phyloP scores from a whole-genome alignment of 2,113 vertebrate species.

The Trichechus manatus region DNA sequence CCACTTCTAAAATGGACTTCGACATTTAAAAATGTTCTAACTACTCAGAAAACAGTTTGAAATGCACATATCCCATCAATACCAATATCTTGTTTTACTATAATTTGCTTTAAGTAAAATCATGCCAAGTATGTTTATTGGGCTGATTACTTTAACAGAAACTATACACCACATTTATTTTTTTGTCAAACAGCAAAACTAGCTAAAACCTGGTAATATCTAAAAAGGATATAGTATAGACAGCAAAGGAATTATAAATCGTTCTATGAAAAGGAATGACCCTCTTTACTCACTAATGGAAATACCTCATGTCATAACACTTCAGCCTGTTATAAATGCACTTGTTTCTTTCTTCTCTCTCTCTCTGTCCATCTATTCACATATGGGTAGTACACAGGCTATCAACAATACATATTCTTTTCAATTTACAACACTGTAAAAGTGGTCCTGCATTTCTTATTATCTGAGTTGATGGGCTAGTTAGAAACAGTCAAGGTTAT shows the following conservation, averaged over 20 bases:
- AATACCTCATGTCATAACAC: constrained; percentile 50
- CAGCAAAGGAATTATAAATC: constrained; percentile 46
- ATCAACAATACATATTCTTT: constrained; percentile 81
- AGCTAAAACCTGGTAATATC: background rate
- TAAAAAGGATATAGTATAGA: background rate
- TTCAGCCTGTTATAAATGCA: constrained; percentile 59
- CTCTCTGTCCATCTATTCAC: background rate
- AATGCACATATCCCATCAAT: background rate
- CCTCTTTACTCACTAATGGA: constrained; percentile 53
- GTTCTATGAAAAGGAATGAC: constrained; percentile 36
- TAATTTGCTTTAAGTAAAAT: constrained; percentile 24
- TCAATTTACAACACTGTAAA: constrained; percentile 83
- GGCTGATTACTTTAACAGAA: constrained; percentile 4
- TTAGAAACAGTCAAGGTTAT: constrained; percentile 88
- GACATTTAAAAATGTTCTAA: constrained; percentile 9
- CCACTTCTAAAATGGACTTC: background rate
- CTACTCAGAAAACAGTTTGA: constrained; percentile 14
- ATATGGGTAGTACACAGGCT: constrained; percentile 42
- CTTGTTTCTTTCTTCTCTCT: background rate
- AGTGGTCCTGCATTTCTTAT: constrained; percentile 84
- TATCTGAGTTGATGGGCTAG: constrained; percentile 86
- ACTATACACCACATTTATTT: background rate
- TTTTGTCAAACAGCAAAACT: background rate
- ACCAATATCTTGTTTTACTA: background rate
- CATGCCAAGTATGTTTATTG: constrained; percentile 17